Evolutionary conservation across 2,113 vertebrate genomes (phyloP).

Genomic region (Pluvianellus socialis): DNA sequence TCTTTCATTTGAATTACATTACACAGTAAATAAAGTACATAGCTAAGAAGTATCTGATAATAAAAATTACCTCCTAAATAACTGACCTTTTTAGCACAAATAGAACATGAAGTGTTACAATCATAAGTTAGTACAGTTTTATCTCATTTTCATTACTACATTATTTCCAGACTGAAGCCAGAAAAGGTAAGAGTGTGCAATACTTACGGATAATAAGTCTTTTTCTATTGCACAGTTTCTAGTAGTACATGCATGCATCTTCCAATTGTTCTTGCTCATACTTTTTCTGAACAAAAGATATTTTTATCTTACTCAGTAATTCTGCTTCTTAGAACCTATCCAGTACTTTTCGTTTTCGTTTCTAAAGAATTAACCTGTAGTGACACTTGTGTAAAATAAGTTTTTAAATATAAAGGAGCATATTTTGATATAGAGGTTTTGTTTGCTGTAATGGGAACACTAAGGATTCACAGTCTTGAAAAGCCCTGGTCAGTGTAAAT

Average conservation of each 20-base stretch:
- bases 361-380: background rate
- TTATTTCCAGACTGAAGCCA: background rate
- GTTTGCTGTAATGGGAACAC: background rate
- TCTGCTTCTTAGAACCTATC: background rate
- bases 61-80: background rate
- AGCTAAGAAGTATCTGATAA: background rate
- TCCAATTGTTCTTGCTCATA: background rate
- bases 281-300: background rate
- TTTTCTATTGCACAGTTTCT: background rate
- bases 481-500: fast-evolving
- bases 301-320: background rate
- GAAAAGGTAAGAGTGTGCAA: background rate
- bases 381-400: background rate
- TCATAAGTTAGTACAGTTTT: background rate
- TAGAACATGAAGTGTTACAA: background rate
- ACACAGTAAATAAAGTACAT: background rate
- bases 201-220: background rate
- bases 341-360: background rate
- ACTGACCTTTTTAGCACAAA: background rate
- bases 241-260: background rate
- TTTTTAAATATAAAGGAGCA: background rate
- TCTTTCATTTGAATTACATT: background rate
- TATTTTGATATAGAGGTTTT: fast-evolving
- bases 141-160: background rate
- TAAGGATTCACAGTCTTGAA: background rate